Evolutionary conservation across 2,888 invertebrate species (phyloP).

Genomic region (Stegana nigrithorax): DNA sequence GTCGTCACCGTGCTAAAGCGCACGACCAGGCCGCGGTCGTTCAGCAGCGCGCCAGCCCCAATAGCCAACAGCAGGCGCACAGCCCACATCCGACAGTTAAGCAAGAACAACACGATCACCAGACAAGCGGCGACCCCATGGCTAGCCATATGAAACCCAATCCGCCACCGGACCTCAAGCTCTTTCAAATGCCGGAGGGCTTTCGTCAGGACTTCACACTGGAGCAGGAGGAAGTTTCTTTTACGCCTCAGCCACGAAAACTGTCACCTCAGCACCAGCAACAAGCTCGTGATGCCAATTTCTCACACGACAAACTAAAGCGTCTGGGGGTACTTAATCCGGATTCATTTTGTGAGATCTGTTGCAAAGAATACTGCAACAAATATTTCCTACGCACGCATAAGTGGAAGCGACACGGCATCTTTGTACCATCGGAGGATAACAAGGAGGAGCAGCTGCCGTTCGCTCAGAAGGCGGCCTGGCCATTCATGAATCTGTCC

Average conservation of each 20-base stretch:
- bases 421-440: conserved; percentile 75
- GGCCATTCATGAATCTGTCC: conserved; percentile 68
- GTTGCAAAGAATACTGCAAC: conserved; percentile 93
- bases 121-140: conserved; percentile 40
- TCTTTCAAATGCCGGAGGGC: conserved; percentile 67
- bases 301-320: conserved; percentile 79
- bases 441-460: conserved; percentile 38
- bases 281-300: conserved; percentile 78
- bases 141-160: no score
- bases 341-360: conserved; percentile 93
- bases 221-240: conserved; percentile 69
- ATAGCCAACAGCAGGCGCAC: no score
- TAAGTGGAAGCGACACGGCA: conserved; percentile 92
- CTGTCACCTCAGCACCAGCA: conserved; percentile 74
- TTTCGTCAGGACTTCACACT: conserved; percentile 68
- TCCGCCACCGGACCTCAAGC: conserved; percentile 36
- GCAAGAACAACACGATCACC: conserved; percentile 23
- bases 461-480: conserved; percentile 43
- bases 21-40: no score
- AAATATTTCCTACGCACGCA: conserved; percentile 93
- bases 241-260: conserved; percentile 72
- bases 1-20: conserved; percentile 77
- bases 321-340: conserved; percentile 85
- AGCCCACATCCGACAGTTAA: no score
- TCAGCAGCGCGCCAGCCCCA: conserved; percentile 36